A percentile compares a stretch with the other conserved stretches of the same genome.
Evolutionary conservation across 1,140 invertebrate species (phyloP).

Genomic region (Pseudomyrmex sp.): DNA sequence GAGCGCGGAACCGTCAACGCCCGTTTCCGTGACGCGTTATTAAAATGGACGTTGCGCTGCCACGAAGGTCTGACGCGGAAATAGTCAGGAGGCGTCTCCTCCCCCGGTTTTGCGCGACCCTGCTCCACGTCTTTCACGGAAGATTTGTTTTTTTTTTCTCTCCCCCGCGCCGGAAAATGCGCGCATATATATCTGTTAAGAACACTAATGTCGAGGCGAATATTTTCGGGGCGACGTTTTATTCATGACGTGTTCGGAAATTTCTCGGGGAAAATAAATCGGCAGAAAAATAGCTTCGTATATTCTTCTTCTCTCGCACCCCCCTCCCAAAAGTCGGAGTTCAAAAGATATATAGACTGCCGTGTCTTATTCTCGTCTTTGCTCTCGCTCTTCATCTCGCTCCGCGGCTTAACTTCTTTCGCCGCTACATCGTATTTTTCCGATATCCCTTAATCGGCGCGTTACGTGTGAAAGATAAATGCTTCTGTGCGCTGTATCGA

Average conservation of each 20-base stretch:
- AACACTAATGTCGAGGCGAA: background rate
- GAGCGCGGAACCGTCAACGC: conserved; percentile 70
- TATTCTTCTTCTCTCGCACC: too few species aligned
- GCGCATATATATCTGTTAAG: background rate
- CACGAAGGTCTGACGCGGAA: conserved; percentile 22
- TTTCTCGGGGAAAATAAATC: background rate
- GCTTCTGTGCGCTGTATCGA: background rate
- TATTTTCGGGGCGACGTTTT: background rate
- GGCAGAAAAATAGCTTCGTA: background rate
- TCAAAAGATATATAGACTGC: background rate
- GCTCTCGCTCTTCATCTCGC: background rate
- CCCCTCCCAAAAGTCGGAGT: background rate
- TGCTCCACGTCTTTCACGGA: conserved; percentile 28
- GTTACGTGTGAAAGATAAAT: conserved; percentile 11
- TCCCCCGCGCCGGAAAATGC: background rate
- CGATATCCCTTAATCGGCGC: conserved; percentile 1
- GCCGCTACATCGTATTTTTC: background rate
- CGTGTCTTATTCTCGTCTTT: conserved; percentile 26
- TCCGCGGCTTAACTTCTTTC: conserved; percentile 10
- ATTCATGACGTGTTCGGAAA: conserved; percentile 7
- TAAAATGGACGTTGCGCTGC: conserved; percentile 71
- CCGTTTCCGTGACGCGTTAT: conserved; percentile 77
- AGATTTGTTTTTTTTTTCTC: conserved; percentile 1
- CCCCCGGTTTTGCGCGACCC: background rate
- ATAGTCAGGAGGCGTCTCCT: conserved; percentile 30